A percentile compares a stretch with the other conserved stretches of the same genome.
Evolutionary conservation across 2,113 vertebrate genomes (phyloP).

Genomic region (Neoarius graeffei): DNA sequence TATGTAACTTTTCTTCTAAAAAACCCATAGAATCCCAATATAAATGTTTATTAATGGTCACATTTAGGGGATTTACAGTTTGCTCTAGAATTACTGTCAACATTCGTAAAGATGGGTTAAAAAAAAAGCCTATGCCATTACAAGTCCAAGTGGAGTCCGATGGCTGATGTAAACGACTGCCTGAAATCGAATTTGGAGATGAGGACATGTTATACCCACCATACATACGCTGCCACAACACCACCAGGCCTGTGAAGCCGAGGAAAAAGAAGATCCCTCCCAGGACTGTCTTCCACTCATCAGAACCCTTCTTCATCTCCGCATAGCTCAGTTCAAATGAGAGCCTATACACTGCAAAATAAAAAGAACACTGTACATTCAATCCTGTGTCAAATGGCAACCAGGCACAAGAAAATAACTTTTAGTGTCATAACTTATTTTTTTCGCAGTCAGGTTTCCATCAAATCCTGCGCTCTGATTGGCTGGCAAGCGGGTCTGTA

Average conservation of each 20-base stretch:
- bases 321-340: conserved; percentile 75
- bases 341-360: conserved; percentile 78
- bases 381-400: background rate
- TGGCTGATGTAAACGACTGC: background rate
- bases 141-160: background rate
- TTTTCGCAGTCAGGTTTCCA: no score
- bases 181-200: background rate
- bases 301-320: conserved; percentile 76
- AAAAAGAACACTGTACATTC: background rate
- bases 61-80: background rate
- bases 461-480: no score
- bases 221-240: conserved; percentile 77
- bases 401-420: background rate
- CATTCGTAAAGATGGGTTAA: background rate
- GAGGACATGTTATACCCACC: conserved; percentile 67
- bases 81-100: background rate
- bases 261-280: conserved; percentile 72
- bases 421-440: no score
- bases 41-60: background rate
- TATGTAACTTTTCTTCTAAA: background rate
- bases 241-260: conserved; percentile 68
- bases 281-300: conserved; percentile 80
- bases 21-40: background rate
- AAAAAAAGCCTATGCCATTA: background rate
- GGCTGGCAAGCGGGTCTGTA: no score